Evolutionary conservation across 35 echinoderm and acorn worm genomes (phyloP).

Genomic region (Hemicentrotus pulcherrimus): DNA sequence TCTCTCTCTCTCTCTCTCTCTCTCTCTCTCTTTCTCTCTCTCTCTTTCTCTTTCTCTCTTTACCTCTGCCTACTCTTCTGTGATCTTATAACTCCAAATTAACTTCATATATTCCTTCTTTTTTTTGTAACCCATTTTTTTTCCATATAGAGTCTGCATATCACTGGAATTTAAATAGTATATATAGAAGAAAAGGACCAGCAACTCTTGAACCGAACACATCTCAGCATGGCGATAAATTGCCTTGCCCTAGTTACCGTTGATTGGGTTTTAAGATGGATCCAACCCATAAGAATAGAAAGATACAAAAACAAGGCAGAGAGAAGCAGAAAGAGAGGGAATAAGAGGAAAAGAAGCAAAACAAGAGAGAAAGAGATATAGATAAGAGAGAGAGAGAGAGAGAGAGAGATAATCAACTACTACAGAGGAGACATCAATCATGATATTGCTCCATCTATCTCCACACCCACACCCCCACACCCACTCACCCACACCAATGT

Average conservation of each 20-base stretch:
- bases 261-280: background rate
- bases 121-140: too few relatives aligned
- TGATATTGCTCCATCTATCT: background rate
- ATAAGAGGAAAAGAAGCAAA: background rate
- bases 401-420: background rate
- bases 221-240: background rate
- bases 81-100: too few relatives aligned
- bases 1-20: too few relatives aligned
- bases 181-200: background rate
- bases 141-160: too few relatives aligned
- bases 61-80: too few relatives aligned
- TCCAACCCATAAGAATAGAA: background rate
- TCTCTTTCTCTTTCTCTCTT: too few relatives aligned
- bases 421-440: background rate
- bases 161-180: too few relatives aligned
- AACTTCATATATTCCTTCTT: too few relatives aligned
- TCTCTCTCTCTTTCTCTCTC: too few relatives aligned
- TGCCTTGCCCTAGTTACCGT: background rate
- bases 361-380: background rate
- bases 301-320: background rate
- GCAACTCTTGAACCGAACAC: background rate
- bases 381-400: background rate
- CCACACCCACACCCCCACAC: background rate
- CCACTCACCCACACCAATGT: background rate
- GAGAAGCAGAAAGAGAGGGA: background rate